Percentiles rank a stretch among this genome's conserved stretches.
phyloP scores from a whole-genome alignment of 2,888 invertebrate genomes.

The Dilophus febrilis region DNA sequence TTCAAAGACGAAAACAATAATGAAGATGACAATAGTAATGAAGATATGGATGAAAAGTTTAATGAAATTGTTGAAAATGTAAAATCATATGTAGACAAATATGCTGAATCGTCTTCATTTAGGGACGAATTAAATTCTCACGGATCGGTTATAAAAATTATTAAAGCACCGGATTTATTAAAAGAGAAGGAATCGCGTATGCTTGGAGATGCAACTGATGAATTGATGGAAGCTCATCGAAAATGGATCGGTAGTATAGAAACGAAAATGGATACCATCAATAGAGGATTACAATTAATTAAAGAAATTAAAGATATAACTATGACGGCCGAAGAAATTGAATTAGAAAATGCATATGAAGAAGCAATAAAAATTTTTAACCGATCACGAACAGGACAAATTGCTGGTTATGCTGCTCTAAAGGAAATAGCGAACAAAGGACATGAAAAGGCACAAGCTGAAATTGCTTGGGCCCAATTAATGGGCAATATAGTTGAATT shows the following conservation, averaged over 20 bases:
- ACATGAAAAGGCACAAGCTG: constrained; percentile 63
- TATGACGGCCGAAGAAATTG: constrained; percentile 2
- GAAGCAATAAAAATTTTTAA: constrained; percentile 51
- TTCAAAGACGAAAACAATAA: not conserved
- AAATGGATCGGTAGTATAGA: constrained; percentile 24
- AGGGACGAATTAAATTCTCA: not conserved
- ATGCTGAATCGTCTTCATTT: too few relatives aligned
- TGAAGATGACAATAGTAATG: not conserved
- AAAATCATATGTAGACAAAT: too few relatives aligned
- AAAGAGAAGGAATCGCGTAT: constrained; percentile 2
- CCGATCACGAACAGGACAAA: constrained; percentile 52
- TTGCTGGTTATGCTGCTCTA: constrained; percentile 57
- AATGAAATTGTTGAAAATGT: not conserved
- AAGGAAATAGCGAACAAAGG: constrained; percentile 65
- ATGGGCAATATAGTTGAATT: constrained; percentile 66
- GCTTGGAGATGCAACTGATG: not conserved
- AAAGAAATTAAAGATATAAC: not conserved
- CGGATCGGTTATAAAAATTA: constrained; percentile 2
- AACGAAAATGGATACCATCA: constrained; percentile 25
- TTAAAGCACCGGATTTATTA: constrained; percentile 2
- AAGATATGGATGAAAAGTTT: not conserved
- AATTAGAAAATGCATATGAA: constrained; percentile 45
- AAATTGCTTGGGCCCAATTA: constrained; percentile 75
- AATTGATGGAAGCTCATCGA: constrained; percentile 13
- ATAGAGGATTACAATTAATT: constrained; percentile 10